Percentiles rank a stretch among this genome's conserved stretches.
Conservation (phyloP, 2,797 vertebrate genomes). For the Strix occidentalis region DNA sequence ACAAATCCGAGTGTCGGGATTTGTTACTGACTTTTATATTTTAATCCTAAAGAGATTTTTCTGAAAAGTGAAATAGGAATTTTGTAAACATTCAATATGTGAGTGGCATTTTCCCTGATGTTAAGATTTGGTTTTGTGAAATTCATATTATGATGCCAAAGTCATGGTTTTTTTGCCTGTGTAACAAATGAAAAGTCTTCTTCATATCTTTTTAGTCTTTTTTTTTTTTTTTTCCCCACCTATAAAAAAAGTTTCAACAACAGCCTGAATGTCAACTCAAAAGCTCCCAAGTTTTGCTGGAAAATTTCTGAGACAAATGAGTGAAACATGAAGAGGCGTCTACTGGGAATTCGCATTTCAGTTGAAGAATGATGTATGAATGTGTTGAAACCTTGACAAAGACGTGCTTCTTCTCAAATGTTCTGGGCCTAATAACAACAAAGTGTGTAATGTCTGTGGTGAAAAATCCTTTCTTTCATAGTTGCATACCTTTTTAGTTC, state of each 20-base stretch:
- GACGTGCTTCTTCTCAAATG: neutral
- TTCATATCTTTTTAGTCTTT: neutral
- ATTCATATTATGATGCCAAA: neutral
- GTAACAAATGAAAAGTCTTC: neutral
- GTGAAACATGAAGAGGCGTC: neutral
- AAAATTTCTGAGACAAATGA: neutral
- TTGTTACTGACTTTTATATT: neutral
- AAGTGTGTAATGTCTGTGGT: neutral
- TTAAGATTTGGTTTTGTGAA: neutral
- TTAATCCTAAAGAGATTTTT: neutral
- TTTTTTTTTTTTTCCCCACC: neutral
- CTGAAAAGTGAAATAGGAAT: neutral
- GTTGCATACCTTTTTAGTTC: neutral
- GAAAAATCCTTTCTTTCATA: neutral
- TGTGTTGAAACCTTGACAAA: slow-evolving; percentile 38
- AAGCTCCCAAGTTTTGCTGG: neutral
- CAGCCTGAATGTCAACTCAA: neutral
- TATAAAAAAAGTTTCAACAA: neutral
- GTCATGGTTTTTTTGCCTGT: neutral
- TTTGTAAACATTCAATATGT: neutral
- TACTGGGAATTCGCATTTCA: neutral
- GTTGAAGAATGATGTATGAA: slow-evolving; percentile 5
- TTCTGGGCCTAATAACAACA: neutral
- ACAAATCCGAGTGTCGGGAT: neutral
- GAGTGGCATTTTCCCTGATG: neutral